Evolutionary conservation across 1,140 invertebrate genomes (phyloP), one percentile per base, ranked within the genome.

Genomic region (Dendroctonus ponderosae): DNA sequence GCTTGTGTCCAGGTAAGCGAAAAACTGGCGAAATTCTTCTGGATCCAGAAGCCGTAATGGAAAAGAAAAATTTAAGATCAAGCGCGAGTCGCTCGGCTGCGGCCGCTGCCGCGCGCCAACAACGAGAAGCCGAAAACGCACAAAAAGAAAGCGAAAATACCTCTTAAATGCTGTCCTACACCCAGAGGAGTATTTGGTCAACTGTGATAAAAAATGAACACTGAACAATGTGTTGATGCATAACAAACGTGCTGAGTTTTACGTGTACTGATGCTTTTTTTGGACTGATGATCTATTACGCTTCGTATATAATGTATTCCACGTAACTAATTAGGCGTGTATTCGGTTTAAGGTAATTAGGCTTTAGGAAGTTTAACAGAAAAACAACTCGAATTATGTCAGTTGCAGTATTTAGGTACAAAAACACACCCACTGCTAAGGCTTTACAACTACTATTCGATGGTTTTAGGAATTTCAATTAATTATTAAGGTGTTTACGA

Each of bases 41-140:
- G 41, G 80, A 81, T 72, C 77, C 78, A 0, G 78, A 80, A 76
- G 81, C 76, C 65, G 82, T 81, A 69, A 84, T 79, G 65, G 82
- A 84, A 66, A 82, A 84, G 12, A 85, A 86, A 70, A 84, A 89
- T 72, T 77, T 89, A 56, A 79, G 88, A 62, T 89, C 87, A 49
- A 89, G 84, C 78, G 82, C 85, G 61, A 85, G 85, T 50, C 76
- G 85, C 60, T 84, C 84, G 14, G 82, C 83, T 8, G 82, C 82
- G 4, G 82, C 81, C 5, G 82, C 83, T 7, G 82, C 81, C 5
- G 82, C 82, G 3, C 71, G 81, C 15, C 76, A 76, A 9, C 73
- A 74, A 68, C 67, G 75, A 50, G 74, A 75, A 69, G 76, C 76
- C 9, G 77, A 79, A 71, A 75, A 76, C 69, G 74, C 74, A 63